Evolutionary conservation across 2,797 vertebrate genomes (phyloP).

Genomic region (Lindbergichthys nudifrons): DNA sequence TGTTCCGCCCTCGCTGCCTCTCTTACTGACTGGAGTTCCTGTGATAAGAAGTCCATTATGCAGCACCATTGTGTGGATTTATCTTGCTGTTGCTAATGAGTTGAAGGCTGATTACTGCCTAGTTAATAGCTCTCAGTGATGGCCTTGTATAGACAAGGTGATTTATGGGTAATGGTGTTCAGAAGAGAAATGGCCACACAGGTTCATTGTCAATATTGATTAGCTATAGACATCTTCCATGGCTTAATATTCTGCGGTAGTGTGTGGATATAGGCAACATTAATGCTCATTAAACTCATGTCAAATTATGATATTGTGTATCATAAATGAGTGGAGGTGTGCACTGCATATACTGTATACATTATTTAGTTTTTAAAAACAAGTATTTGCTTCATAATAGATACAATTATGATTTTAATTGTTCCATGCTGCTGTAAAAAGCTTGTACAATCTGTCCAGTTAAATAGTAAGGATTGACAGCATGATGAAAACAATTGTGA

Average conservation of each 20-base stretch:
- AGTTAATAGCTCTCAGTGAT: slow-evolving; percentile 67
- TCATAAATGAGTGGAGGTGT: neutral
- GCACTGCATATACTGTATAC: no score
- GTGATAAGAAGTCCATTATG: slow-evolving; percentile 47
- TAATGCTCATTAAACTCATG: neutral
- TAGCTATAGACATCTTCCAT: slow-evolving; percentile 43
- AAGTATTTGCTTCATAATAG: no score
- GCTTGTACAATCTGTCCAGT: no score
- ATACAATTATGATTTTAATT: no score
- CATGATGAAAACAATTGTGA: no score
- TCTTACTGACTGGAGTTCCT: slow-evolving; percentile 22
- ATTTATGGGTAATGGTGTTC: slow-evolving; percentile 64
- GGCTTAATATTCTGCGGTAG: slow-evolving; percentile 20
- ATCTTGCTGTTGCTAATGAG: slow-evolving; percentile 64
- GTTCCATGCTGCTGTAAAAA: no score
- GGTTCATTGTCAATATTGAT: slow-evolving; percentile 71
- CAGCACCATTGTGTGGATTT: slow-evolving; percentile 46
- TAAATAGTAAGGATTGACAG: no score
- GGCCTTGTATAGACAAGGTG: slow-evolving; percentile 56
- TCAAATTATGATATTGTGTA: neutral
- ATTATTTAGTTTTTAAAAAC: no score
- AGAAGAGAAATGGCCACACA: slow-evolving; percentile 35
- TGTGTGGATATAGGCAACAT: neutral
- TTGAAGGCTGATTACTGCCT: slow-evolving; percentile 62
- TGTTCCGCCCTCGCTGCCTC: slow-evolving; percentile 10